Evolutionary conservation across 2,888 invertebrate genomes (phyloP), one percentile per base, ranked within the genome.

Genomic region (Ophioninae sp.): DNA sequence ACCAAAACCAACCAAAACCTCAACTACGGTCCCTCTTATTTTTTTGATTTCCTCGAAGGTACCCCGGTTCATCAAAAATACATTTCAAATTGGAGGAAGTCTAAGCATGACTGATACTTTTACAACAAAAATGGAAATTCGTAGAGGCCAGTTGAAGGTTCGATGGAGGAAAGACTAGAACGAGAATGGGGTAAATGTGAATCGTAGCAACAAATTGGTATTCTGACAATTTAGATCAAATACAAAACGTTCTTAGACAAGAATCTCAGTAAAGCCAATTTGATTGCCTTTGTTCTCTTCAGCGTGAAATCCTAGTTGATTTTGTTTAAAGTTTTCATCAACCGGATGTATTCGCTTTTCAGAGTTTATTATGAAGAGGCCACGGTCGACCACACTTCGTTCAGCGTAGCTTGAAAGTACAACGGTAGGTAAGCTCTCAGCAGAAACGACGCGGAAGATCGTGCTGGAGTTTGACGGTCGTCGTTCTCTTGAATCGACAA

Each of bases 281-380:
- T 79, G 73, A 73, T 72, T 73, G 67, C 58, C 64, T 79, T 69
- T 81, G 76, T 68, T 82, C 79, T 64, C 64, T 79, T 69, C 64
- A 81, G 63, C 82, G 73, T 76, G 56, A 79, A 81, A 74, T 84
- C 72, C 68, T 72, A 37, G 56, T 67, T 39, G 23, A 75, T 51
- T 77, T 69, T 58, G 7, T 8, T 58, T 68, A 13, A 56, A 51
- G 37, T 58, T 72, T 61, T 76, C 44, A 81, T 81, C 56, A 39
- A 58, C 41, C 10, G 23, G 20, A 44, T 7, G 44, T 23, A 67
- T 37, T 61, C 44, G 17, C 67, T 68, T 37, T 37, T 9, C 20
- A 59, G 80, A 75, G 51, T 63, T 6, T 68, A 73, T 79, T 69
- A 74, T 65, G 64, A 69, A 73, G 58, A n/a, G 63, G 81, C 7